Evolutionary conservation across 2,113 vertebrate genomes (phyloP).

Genomic region (Phylloscopus trochiloides): DNA sequence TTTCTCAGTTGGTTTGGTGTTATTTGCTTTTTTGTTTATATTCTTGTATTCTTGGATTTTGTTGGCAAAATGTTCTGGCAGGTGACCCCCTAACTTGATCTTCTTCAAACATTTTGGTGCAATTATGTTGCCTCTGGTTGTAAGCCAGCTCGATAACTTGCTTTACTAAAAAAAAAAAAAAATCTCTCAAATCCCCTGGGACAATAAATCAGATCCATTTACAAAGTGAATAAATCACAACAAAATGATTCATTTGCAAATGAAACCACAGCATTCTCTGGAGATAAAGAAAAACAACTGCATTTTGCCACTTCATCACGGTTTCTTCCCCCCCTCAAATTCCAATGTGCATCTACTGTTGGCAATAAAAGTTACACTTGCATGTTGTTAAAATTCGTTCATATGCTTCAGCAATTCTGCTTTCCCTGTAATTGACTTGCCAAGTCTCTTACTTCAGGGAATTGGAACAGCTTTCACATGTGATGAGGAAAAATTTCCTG

Average conservation of each 20-base stretch:
- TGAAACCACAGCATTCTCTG: conserved; percentile 65
- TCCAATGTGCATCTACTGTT: conserved; percentile 71
- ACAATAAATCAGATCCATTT: conserved; percentile 74
- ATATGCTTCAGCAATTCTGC: conserved; percentile 63
- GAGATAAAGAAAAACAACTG: conserved; percentile 74
- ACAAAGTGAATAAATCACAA: conserved; percentile 68
- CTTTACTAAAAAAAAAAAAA: conserved; percentile 40
- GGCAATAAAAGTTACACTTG: conserved; percentile 74
- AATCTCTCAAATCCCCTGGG: conserved; percentile 47
- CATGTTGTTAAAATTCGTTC: conserved; percentile 73
- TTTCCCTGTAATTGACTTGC: conserved; percentile 65
- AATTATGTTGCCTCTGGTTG: conserved; percentile 12
- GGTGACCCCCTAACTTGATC: conserved; percentile 37
- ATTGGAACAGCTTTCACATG: conserved; percentile 62
- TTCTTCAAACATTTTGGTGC: conserved; percentile 40
- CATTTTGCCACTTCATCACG: conserved; percentile 61
- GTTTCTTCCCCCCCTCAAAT: conserved; percentile 20
- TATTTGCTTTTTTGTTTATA: neutral
- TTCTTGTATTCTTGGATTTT: neutral
- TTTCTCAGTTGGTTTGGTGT: neutral
- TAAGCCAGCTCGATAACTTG: neutral
- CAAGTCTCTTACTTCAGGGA: conserved; percentile 71
- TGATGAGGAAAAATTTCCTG: conserved; percentile 71
- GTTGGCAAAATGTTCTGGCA: conserved; percentile 12
- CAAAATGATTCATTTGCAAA: conserved; percentile 71